Evolutionary conservation across 2,797 vertebrate species (phyloP), one percentile per base, ranked within the genome.

Genomic region (Pyrrhura leucotis): DNA sequence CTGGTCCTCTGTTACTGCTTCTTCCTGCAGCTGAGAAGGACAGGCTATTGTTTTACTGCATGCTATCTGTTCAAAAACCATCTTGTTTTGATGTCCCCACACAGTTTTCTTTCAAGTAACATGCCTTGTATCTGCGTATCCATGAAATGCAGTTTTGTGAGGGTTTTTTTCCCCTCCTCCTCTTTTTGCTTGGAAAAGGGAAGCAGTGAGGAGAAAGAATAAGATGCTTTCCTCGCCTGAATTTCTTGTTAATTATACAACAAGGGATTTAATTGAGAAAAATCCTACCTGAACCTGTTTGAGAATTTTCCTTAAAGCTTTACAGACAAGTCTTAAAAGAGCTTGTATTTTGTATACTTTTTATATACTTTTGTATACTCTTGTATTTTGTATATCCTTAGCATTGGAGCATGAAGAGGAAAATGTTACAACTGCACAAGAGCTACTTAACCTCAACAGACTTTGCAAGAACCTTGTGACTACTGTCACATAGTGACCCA

Each of bases 221-320:
- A 35, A 65, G 29, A 31, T n/a, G 5, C 0, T 2, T 72, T 42
- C 9, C 6, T 92, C 0, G 13, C 35, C 80, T 92, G 40, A 33
- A 58, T 89, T 88, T 53, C 75, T 78, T 83, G 37, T 91, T 85
- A 80, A 91, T 95, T 89, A 78, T 88, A 42, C 42, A 85, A 35
- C 71, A 77, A 72, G 33, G 40, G 51, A 37, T 77, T 85, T 87
- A 59, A n/a, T 31, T 85, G 40, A 74, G 86, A 84, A 91, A 91
- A 88, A 68, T 29, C 42, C 28, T 80, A 22, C 47, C 71, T 86
- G 68, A 92, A 83, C 29, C 42, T 66, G 19, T 61, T 42, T 26
- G n/a, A 47, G 66, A 74, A 66, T 91, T 86, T 91, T 88, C 39
- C 54, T 75, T 88, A 47, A 54, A 91, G 48, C 56, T 72, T 44